A percentile compares a stretch with the other conserved stretches of the same genome.
phyloP scores from a whole-genome alignment of 2,113 vertebrate species.

The Macrotis lagotis region DNA sequence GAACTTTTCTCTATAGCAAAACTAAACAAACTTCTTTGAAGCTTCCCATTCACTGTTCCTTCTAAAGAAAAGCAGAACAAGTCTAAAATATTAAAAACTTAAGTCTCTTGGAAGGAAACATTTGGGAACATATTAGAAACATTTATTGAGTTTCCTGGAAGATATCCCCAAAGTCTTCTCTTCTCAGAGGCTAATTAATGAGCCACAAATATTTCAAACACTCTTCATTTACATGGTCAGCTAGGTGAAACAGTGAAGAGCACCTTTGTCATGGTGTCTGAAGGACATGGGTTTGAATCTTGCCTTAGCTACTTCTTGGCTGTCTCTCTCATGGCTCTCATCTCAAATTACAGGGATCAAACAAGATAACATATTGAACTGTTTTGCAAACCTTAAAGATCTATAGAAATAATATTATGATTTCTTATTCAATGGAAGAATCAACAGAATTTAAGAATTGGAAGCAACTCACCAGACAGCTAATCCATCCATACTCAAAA shows the following conservation, averaged over 20 bases:
- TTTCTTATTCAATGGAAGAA: neutral
- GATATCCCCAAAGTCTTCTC: neutral
- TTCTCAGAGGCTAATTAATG: neutral
- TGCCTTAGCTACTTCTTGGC: neutral
- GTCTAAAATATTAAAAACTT: neutral
- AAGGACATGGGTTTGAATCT: neutral
- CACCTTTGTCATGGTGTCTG: neutral
- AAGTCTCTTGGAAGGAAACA: neutral
- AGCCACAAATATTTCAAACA: neutral
- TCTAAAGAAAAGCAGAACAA: neutral
- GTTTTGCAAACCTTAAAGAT: neutral
- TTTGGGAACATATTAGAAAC: neutral
- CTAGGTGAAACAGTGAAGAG: neutral
- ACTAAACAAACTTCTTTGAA: neutral
- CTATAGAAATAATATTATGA: neutral
- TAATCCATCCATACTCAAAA: neutral
- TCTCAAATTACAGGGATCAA: conserved; percentile 6
- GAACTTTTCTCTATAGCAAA: neutral
- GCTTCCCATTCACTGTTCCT: neutral
- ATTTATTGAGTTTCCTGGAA: neutral
- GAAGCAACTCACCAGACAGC: neutral
- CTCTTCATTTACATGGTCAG: neutral
- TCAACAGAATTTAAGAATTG: neutral
- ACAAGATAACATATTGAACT: conserved; percentile 2
- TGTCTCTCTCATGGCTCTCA: neutral